These are phyloP conservation scores for Abscondita cerata DNA, from an alignment of 2,888 invertebrate genomes.

Conservation along the genomic window DNA sequence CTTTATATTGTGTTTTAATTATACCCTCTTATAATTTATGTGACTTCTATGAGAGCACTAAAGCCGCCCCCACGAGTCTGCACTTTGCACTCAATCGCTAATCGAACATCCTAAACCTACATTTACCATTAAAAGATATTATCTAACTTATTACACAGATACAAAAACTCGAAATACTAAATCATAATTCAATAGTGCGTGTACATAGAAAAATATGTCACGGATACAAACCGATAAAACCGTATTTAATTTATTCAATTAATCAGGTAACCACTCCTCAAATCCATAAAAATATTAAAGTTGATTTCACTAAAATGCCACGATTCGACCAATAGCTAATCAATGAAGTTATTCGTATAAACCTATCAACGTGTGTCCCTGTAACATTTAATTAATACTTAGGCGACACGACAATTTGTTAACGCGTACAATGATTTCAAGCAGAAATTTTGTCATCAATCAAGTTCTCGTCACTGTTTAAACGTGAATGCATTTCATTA, in stretches of 20 bases:
- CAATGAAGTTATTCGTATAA: constrained; percentile 12
- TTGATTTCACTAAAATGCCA: constrained; percentile 11
- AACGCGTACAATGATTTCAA: constrained; percentile 11
- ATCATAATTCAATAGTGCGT: not conserved
- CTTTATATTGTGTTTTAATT: constrained; percentile 30
- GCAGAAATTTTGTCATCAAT: constrained; percentile 14
- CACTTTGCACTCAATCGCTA: constrained; percentile 22
- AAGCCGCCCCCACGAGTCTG: constrained; percentile 25
- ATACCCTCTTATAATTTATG: constrained; percentile 27
- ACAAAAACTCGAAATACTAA: not conserved
- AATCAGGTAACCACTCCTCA: constrained; percentile 28
- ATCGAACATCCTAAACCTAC: constrained; percentile 19
- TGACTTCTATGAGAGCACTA: constrained; percentile 28
- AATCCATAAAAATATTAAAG: constrained; percentile 21
- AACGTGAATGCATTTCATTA: not conserved
- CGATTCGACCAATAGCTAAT: constrained; percentile 18
- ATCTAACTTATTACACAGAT: constrained; percentile 1
- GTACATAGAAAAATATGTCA: constrained; percentile 14
- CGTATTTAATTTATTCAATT: constrained; percentile 25
- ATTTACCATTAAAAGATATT: constrained; percentile 3
- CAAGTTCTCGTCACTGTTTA: constrained; percentile 16
- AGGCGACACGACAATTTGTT: constrained; percentile 20
- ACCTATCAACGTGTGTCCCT: constrained; percentile 25
- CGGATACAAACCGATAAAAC: constrained; percentile 10
- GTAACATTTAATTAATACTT: constrained; percentile 27